These are phyloP conservation scores for Odontamblyopus rebecca DNA, from an alignment of 2,797 vertebrate species.

Conservation along the genomic window DNA sequence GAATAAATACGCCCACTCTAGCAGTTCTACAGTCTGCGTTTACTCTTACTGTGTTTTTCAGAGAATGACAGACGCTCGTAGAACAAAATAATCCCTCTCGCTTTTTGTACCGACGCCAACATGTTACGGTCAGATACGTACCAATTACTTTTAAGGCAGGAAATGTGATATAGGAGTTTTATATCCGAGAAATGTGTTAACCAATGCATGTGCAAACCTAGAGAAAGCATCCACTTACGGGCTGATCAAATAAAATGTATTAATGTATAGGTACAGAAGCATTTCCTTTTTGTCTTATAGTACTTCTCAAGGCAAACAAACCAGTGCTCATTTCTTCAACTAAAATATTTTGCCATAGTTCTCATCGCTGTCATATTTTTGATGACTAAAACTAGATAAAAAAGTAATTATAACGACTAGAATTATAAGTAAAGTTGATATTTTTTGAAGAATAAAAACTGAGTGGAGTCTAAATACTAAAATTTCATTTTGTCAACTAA, in stretches of 20 bases:
- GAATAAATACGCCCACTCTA: slow-evolving; percentile 27
- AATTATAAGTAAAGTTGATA: no score
- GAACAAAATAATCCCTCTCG: slow-evolving; percentile 25
- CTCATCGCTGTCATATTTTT: no score
- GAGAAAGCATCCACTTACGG: background rate
- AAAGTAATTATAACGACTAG: no score
- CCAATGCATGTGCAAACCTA: background rate
- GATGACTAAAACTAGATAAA: no score
- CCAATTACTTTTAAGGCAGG: background rate
- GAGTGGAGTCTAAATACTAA: no score
- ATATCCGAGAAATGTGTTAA: background rate
- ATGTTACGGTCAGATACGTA: background rate
- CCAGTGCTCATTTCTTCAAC: no score
- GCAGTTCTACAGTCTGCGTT: slow-evolving; percentile 22
- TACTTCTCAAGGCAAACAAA: background rate
- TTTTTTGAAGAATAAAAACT: no score
- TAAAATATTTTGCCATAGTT: no score
- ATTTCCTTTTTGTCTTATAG: no score
- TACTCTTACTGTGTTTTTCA: slow-evolving; percentile 16
- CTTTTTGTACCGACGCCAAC: slow-evolving; percentile 11
- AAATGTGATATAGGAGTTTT: background rate
- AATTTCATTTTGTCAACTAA: no score
- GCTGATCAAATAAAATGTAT: no score
- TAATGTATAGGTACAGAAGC: no score
- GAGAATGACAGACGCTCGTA: slow-evolving; percentile 19